Conservation (phyloP, 2,113 vertebrate species). For the Cervus canadensis region DNA sequence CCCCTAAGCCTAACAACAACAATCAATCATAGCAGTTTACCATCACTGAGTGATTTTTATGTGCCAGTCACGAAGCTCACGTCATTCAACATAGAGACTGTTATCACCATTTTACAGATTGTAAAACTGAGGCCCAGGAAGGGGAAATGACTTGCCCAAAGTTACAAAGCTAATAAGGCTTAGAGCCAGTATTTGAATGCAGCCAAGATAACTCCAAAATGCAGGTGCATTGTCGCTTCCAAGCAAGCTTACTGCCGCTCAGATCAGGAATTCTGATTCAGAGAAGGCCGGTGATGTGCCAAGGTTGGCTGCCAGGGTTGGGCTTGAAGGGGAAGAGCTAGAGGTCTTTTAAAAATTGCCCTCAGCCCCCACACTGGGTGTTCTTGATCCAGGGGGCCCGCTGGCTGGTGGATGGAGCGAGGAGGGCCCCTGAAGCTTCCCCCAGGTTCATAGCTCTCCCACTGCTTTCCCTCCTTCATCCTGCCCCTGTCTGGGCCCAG, state of each 20-base stretch:
- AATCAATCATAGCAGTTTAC: not conserved
- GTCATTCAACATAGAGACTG: not conserved
- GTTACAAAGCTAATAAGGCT: not conserved
- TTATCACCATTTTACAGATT: not conserved
- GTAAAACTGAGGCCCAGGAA: not conserved
- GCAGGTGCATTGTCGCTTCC: rapidly evolving
- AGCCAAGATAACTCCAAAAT: not conserved
- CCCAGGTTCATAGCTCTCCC: not conserved
- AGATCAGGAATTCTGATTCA: too few relatives aligned
- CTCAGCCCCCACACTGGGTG: not conserved
- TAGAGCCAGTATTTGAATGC: not conserved
- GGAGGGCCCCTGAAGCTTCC: not conserved
- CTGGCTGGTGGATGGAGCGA: not conserved
- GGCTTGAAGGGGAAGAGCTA: not conserved
- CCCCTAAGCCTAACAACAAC: not conserved
- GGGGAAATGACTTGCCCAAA: not conserved
- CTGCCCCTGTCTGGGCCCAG: not conserved
- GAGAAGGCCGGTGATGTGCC: not conserved
- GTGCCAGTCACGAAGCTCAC: not conserved
- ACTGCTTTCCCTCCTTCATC: not conserved
- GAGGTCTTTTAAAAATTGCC: not conserved
- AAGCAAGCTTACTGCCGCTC: too few relatives aligned
- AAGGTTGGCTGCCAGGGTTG: not conserved
- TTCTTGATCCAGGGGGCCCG: not conserved
- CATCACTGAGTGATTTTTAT: not conserved